Conservation (phyloP, 2,888 invertebrate species). For the Cyaniris semiargus region DNA sequence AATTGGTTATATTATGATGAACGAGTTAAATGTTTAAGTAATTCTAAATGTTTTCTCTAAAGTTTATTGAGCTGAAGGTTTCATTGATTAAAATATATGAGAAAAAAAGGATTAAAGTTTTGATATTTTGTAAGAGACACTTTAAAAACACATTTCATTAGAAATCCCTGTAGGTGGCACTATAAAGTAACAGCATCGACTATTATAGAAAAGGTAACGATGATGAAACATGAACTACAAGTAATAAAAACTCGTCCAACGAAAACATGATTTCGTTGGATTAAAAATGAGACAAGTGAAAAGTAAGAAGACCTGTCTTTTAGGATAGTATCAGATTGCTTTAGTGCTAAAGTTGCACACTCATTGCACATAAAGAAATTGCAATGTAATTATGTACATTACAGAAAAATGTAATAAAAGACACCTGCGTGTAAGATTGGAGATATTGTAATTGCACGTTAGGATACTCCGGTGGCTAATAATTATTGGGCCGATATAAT, state of each 20-base stretch:
- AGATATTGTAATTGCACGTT: slow-evolving; percentile 11
- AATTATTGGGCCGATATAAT: slow-evolving; percentile 66
- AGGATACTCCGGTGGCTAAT: slow-evolving; percentile 50
- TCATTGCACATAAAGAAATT: neutral
- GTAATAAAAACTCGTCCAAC: neutral
- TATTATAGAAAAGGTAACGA: neutral
- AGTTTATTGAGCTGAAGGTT: neutral
- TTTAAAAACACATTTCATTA: neutral
- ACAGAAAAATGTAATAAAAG: slow-evolving; percentile 28
- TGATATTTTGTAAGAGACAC: neutral
- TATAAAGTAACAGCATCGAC: neutral
- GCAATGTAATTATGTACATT: neutral
- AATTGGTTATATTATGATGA: too few species aligned
- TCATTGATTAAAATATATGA: neutral
- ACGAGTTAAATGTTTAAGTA: too few species aligned
- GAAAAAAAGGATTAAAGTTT: neutral
- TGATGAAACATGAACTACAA: neutral
- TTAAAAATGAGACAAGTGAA: too few species aligned
- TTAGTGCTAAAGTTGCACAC: neutral
- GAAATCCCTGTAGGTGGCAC: neutral
- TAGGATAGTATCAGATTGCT: neutral
- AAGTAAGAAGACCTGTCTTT: too few species aligned
- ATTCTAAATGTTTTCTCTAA: neutral
- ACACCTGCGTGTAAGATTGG: slow-evolving; percentile 17
- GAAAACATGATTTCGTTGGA: neutral